phyloP scores from a whole-genome alignment of 2,113 vertebrate genomes.

The Chloropsis cyanopogon region DNA sequence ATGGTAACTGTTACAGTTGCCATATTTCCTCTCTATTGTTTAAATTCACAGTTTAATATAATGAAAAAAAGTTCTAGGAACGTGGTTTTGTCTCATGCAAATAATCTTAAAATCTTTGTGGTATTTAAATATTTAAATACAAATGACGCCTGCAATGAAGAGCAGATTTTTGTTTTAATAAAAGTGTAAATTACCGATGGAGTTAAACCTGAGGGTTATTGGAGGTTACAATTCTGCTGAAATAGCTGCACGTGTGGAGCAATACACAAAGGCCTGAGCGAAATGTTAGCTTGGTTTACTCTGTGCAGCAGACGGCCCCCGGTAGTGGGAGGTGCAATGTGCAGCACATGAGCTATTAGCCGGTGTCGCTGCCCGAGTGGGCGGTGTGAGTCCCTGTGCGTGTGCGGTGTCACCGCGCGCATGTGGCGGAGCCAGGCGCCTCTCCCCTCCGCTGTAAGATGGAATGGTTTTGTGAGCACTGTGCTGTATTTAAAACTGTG shows the following conservation, averaged over 20 bases:
- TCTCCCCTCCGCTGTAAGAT: neutral
- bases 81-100: neutral
- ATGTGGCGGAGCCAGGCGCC: constrained; percentile 64
- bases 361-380: constrained; percentile 75
- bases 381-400: constrained; percentile 74
- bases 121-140: neutral
- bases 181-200: neutral
- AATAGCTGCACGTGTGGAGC: constrained; percentile 9
- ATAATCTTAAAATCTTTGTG: neutral
- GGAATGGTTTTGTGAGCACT: neutral
- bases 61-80: neutral
- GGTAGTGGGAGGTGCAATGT: constrained; percentile 64
- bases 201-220: neutral
- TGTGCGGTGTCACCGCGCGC: constrained; percentile 65
- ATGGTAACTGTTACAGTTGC: neutral
- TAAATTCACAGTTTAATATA: neutral
- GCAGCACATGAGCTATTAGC: constrained; percentile 70
- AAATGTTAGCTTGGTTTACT: constrained; percentile 34
- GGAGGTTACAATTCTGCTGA: neutral
- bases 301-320: constrained; percentile 35
- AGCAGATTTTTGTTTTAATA: neutral
- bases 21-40: neutral
- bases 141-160: neutral
- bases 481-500: neutral
- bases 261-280: neutral